Conservation (phyloP, 2,888 invertebrate genomes). For the Cataglyphis albicans region DNA sequence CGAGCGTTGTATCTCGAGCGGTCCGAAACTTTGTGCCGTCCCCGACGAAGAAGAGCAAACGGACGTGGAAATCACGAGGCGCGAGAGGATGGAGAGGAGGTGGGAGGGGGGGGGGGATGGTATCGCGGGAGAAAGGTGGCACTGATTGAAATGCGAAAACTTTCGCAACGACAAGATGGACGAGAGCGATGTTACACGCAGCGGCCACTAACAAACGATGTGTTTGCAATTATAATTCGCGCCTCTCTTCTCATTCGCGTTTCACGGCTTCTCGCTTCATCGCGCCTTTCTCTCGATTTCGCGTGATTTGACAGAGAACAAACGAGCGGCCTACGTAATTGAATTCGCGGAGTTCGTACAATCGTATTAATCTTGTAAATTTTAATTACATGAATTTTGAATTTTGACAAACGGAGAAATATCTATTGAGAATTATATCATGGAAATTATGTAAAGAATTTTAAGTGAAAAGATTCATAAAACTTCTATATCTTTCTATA, state of each 20-base stretch:
- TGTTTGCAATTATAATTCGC: slow-evolving; percentile 62
- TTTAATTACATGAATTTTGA: neutral
- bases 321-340: slow-evolving; percentile 2
- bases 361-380: neutral
- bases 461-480: neutral
- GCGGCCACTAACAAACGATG: slow-evolving; percentile 54
- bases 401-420: neutral
- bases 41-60: slow-evolving; percentile 42
- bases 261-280: neutral
- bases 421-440: neutral
- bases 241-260: neutral
- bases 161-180: slow-evolving; percentile 45
- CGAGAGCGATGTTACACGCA: slow-evolving; percentile 2
- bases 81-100: slow-evolving; percentile 31
- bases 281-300: neutral
- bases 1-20: slow-evolving; percentile 68
- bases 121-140: slow-evolving; percentile 11
- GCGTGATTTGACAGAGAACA: slow-evolving; percentile 10
- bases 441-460: neutral
- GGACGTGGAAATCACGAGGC: slow-evolving; percentile 42
- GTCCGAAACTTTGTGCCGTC: slow-evolving; percentile 28
- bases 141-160: slow-evolving; percentile 66
- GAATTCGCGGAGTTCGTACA: neutral
- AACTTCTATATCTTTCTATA: neutral
- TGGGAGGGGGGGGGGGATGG: no score